Conservation (phyloP, 2,888 invertebrate genomes). For the Rhingia rostrata region DNA sequence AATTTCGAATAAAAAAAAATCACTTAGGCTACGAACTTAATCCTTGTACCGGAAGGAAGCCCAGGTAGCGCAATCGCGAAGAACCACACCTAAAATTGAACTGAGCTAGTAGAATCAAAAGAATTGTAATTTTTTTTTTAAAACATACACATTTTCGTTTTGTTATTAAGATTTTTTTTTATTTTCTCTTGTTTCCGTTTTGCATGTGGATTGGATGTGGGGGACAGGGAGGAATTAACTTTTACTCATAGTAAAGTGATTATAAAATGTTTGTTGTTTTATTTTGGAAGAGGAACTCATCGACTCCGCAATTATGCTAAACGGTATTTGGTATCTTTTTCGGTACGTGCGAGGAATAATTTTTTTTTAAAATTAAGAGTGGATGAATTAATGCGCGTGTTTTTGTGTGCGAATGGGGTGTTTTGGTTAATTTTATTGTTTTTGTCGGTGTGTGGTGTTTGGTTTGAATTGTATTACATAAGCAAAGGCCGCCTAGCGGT, state of each 20-base stretch:
- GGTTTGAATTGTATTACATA: slow-evolving; percentile 38
- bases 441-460: slow-evolving; percentile 22
- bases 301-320: neutral
- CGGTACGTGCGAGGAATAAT: slow-evolving; percentile 48
- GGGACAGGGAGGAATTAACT: slow-evolving; percentile 17
- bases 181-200: slow-evolving; percentile 30
- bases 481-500: neutral
- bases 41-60: slow-evolving; percentile 22
- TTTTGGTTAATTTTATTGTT: slow-evolving; percentile 6
- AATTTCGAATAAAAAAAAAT: slow-evolving; percentile 3
- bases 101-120: slow-evolving; percentile 21
- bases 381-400: neutral
- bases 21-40: slow-evolving; percentile 20
- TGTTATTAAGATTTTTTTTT: slow-evolving; percentile 30
- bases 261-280: slow-evolving; percentile 9
- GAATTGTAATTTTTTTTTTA: slow-evolving; percentile 33
- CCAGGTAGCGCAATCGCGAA: slow-evolving; percentile 65
- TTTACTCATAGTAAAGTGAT: neutral
- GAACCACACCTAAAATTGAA: slow-evolving; percentile 65
- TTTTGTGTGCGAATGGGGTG: neutral
- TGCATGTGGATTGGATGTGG: neutral
- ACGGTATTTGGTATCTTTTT: slow-evolving; percentile 20
- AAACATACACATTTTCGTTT: slow-evolving; percentile 1
- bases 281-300: slow-evolving; percentile 6
- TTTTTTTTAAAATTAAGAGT: slow-evolving; percentile 28